Percentiles rank a stretch among this genome's conserved stretches.
Evolutionary conservation across 2,113 vertebrate species (phyloP).

Genomic region (Cyprinus carpio): DNA sequence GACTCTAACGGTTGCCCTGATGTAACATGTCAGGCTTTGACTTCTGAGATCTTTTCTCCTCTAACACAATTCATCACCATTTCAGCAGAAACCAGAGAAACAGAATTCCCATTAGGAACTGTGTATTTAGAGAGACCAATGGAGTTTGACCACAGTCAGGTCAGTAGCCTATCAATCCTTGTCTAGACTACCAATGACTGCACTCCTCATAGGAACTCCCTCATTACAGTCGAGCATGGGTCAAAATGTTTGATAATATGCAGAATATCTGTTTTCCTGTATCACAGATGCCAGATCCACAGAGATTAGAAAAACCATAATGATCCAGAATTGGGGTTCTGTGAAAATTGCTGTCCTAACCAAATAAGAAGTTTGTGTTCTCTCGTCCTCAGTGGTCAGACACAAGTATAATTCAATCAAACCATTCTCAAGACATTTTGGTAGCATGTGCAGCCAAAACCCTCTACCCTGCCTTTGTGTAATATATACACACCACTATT

Average conservation of each 20-base stretch:
- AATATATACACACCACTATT: not conserved
- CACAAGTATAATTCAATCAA: not conserved
- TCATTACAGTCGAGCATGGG: conserved; percentile 29
- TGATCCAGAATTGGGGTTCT: conserved; percentile 12
- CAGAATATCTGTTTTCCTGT: not conserved
- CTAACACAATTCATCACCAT: conserved; percentile 52
- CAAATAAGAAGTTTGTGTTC: conserved; percentile 13
- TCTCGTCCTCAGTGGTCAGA: conserved; percentile 5
- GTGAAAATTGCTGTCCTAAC: conserved; percentile 16
- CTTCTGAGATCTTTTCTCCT: conserved; percentile 27
- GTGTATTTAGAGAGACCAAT: conserved; percentile 59
- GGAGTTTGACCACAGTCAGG: conserved; percentile 66
- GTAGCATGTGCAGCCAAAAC: not conserved
- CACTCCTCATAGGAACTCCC: conserved; percentile 65
- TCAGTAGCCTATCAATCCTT: conserved; percentile 63
- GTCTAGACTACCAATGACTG: conserved; percentile 66
- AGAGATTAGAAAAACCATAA: conserved; percentile 24
- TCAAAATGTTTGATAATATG: not conserved
- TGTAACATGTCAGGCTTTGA: not conserved
- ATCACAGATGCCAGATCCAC: not conserved
- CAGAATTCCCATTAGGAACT: conserved; percentile 50
- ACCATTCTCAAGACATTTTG: not conserved
- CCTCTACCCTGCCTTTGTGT: not conserved
- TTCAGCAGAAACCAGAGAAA: conserved; percentile 59
- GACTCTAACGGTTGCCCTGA: conserved; percentile 16